These are phyloP conservation scores for Melitaea cinxia DNA, from an alignment of 1,140 invertebrate species.

Conservation along the genomic window DNA sequence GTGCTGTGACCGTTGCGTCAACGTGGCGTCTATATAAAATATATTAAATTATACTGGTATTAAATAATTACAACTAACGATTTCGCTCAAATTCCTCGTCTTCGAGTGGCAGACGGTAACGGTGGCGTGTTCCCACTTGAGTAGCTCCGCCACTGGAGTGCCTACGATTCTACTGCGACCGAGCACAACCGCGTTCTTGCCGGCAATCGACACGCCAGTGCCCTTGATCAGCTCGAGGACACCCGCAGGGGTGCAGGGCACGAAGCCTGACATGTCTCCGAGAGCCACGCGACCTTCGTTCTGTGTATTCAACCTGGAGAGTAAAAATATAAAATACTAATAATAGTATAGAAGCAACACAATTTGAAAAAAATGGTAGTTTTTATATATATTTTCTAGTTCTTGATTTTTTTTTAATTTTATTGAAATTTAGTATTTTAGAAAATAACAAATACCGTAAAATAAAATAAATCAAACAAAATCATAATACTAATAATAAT, in stretches of 20 bases:
- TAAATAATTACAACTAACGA: too few species aligned
- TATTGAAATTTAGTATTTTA: too few species aligned
- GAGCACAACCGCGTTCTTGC: conserved; percentile 95
- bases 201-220: conserved; percentile 89
- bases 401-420: too few species aligned
- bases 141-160: conserved; percentile 95
- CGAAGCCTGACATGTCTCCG: conserved; percentile 92
- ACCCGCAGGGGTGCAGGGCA: conserved; percentile 96
- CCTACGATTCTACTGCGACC: conserved; percentile 99
- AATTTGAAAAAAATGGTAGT: too few species aligned
- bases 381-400: too few species aligned
- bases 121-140: conserved; percentile 98
- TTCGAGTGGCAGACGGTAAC: conserved; percentile 98
- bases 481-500: too few species aligned
- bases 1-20: too few species aligned
- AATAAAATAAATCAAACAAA: too few species aligned
- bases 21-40: too few species aligned
- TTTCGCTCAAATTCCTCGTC: conserved; percentile 91
- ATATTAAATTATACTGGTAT: too few species aligned
- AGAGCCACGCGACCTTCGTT: conserved; percentile 95
- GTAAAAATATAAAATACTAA: background rate
- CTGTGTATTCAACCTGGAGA: conserved; percentile 91
- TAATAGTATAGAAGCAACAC: too few species aligned
- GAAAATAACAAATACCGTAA: too few species aligned
- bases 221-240: conserved; percentile 95